phyloP scores from a whole-genome alignment of 2,888 invertebrate species.

The Margaritifera margaritifera region DNA sequence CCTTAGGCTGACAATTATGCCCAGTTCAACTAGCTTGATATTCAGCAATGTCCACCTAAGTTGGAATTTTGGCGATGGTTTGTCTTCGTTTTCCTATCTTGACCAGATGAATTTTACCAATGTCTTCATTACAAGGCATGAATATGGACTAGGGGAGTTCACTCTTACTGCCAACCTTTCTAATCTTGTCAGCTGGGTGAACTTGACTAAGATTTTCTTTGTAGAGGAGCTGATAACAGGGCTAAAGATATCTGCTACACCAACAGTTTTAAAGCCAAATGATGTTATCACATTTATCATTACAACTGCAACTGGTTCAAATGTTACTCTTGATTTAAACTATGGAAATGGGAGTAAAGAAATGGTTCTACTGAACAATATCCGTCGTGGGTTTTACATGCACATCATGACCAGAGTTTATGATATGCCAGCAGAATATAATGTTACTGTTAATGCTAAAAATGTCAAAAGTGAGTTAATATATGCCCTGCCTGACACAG shows the following conservation, averaged over 20 bases:
- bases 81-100: constrained; percentile 3
- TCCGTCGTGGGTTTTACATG: constrained; percentile 25
- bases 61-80: constrained; percentile 37
- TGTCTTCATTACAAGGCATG: constrained; percentile 19
- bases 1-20: constrained; percentile 11
- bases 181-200: constrained; percentile 38
- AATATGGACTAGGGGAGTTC: constrained; percentile 34
- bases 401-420: constrained; percentile 22
- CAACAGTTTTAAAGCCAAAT: constrained; percentile 18
- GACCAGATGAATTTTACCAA: constrained; percentile 7
- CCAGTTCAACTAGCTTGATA: background rate
- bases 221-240: constrained; percentile 39
- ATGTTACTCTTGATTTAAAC: constrained; percentile 27
- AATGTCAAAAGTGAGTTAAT: constrained; percentile 25
- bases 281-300: constrained; percentile 30
- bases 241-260: constrained; percentile 23
- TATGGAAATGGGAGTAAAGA: constrained; percentile 26
- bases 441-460: constrained; percentile 20
- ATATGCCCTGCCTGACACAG: constrained; percentile 3
- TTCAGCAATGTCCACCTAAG: constrained; percentile 19
- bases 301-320: constrained; percentile 34
- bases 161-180: constrained; percentile 31
- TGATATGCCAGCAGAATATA: constrained; percentile 25
- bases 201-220: constrained; percentile 16
- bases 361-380: constrained; percentile 26